phyloP scores from a whole-genome alignment of 2,888 invertebrate species.

The Xestia xanthographa region DNA sequence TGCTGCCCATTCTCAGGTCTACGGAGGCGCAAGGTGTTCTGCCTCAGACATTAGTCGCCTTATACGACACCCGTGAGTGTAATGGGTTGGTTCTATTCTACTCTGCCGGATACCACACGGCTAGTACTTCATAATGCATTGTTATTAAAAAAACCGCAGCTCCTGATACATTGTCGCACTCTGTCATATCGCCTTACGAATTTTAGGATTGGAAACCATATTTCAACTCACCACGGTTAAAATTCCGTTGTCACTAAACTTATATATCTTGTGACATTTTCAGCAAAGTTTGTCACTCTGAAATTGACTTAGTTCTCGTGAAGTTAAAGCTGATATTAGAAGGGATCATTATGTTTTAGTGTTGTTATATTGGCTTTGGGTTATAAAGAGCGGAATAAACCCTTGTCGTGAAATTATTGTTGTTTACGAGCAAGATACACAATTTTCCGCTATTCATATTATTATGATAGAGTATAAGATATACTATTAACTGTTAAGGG shows the following conservation, averaged over 20 bases:
- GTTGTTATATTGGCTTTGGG: constrained; percentile 31
- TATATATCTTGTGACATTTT: constrained; percentile 26
- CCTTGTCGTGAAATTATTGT: constrained; percentile 68
- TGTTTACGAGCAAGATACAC: constrained; percentile 67
- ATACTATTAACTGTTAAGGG: constrained; percentile 61
- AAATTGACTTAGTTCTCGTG: constrained; percentile 35
- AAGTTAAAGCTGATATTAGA: constrained; percentile 35
- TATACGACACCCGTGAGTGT: too few relatives aligned
- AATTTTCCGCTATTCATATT: constrained; percentile 71
- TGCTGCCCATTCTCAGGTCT: too few relatives aligned
- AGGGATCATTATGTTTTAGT: constrained; percentile 10
- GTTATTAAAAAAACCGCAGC: constrained; percentile 47
- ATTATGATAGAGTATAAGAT: constrained; percentile 54
- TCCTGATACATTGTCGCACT: constrained; percentile 17
- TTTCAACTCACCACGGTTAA: rapidly evolving
- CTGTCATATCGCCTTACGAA: constrained; percentile 25
- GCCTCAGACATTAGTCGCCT: too few relatives aligned
- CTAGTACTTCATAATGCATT: constrained; percentile 22
- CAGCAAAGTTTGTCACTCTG: background rate
- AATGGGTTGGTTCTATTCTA: too few relatives aligned
- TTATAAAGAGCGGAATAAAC: constrained; percentile 49
- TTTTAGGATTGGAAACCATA: constrained; percentile 16
- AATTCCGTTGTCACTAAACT: constrained; percentile 6
- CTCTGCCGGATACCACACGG: too few relatives aligned
- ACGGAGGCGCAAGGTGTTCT: too few relatives aligned